A percentile compares a stretch with the other conserved stretches of the same genome.
Evolutionary conservation across 1,140 invertebrate genomes (phyloP).

Genomic region (Plutomurus gul): DNA sequence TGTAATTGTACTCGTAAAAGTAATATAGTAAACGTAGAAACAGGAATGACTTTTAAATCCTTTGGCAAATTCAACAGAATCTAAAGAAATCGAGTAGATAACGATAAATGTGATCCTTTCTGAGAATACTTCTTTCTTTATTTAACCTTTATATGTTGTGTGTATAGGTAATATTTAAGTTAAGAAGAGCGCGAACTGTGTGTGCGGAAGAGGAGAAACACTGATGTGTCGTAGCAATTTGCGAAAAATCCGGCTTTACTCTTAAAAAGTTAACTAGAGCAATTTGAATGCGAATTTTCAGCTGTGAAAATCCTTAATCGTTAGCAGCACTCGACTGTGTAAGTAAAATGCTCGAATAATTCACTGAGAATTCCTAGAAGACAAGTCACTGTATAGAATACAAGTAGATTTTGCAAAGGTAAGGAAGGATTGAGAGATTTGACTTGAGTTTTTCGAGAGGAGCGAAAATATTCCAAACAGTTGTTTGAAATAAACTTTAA

Average conservation of each 20-base stretch:
- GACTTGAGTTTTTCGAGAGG: too few relatives aligned
- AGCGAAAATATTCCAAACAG: too few relatives aligned
- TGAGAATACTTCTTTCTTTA: not conserved
- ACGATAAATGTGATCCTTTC: not conserved
- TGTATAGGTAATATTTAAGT: too few relatives aligned
- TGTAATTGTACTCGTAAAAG: too few relatives aligned
- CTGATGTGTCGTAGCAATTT: not conserved
- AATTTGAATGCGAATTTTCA: not conserved
- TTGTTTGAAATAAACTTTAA: too few relatives aligned
- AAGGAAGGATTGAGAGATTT: too few relatives aligned
- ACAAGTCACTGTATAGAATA: too few relatives aligned
- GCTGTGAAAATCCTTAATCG: not conserved
- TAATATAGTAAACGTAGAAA: slow-evolving; percentile 4
- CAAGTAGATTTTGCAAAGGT: too few relatives aligned
- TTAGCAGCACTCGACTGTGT: not conserved
- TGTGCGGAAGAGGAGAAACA: not conserved
- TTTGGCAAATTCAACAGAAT: not conserved
- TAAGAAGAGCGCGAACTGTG: too few relatives aligned
- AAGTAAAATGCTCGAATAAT: not conserved
- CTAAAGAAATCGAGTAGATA: not conserved
- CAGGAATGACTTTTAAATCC: slow-evolving; percentile 8
- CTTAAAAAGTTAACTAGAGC: not conserved
- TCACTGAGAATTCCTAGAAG: too few relatives aligned
- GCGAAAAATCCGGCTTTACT: not conserved
- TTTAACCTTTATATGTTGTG: not conserved